Base-by-base conservation (phyloP, 2,797 vertebrate species). In the Malacoctenus gilli region DNA sequence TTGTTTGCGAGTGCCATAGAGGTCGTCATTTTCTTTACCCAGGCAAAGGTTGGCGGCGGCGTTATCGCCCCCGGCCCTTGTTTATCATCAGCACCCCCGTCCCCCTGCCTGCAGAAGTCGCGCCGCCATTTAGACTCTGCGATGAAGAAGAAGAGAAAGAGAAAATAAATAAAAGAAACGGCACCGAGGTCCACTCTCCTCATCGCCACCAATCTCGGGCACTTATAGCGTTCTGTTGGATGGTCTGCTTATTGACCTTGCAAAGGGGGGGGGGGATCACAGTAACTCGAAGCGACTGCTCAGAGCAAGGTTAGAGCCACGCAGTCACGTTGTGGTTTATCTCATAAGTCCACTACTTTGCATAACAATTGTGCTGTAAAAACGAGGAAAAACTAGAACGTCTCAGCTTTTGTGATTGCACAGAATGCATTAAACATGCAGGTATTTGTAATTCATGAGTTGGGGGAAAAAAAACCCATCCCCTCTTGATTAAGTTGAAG, bases 191-290 rank as follows among this genome's bases (percentile, higher is more conserved):
- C 32, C 28, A 37, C 30, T 55, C 22, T 67, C 31, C 59, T 52
- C 49, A 49, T 68, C 47, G 59, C 34, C 36, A 57, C 47, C 43
- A 20, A n/a, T 65, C 69, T 59, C 16, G 56, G 70, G 59, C 60
- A 61, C 47, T 40, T 49, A 50, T 34, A 19, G 15, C 55, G 4
- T 52, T 59, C 52, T 59, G 31, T 54, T 38, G 36, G 68, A 41
- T 77, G 53, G 63, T 64, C 59, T 60, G 32, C 50, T 71, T 64
- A 37, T 55, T 79, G 66, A 84, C 80, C 63, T 81, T 81, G 51
- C 39, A 18, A 15, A 15, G 34, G 15, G 54, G 31, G n/a, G 14
- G 15, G 47, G 13, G 23, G 41, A 35, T 48, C 30, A 21, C 34
- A 59, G 30, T 39, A 63, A 70, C 55, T 41, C 36, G 48, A 57